Percentiles rank a stretch among this genome's conserved stretches.
Conservation (phyloP, 2,113 vertebrate species). For the Antidorcas marsupialis region DNA sequence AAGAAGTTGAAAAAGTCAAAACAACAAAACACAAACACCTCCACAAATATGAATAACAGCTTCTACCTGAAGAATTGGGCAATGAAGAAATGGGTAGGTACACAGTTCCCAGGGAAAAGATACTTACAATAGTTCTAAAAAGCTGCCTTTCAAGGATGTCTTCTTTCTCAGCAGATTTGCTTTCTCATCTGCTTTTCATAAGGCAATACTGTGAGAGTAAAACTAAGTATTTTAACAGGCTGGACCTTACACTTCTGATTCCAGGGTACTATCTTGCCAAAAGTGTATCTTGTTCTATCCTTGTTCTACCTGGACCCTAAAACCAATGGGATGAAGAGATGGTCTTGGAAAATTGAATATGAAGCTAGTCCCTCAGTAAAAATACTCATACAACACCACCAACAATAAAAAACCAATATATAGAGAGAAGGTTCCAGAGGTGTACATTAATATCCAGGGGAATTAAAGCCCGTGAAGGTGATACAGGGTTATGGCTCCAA, state of each 20-base stretch:
- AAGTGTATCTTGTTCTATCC: neutral
- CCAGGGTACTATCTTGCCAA: neutral
- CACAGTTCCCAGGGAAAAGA: neutral
- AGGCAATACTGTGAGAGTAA: neutral
- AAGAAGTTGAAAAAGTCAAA: neutral
- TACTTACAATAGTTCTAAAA: neutral
- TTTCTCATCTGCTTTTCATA: neutral
- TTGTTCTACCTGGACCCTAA: neutral
- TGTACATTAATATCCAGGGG: neutral
- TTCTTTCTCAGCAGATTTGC: neutral
- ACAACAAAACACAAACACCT: neutral
- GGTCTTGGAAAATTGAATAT: neutral
- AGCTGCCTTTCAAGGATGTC: neutral
- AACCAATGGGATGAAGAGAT: neutral
- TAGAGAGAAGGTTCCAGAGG: neutral
- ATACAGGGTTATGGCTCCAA: neutral
- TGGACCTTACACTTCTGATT: neutral
- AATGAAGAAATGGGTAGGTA: neutral
- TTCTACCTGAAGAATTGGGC: neutral
- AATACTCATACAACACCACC: neutral
- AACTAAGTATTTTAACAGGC: neutral
- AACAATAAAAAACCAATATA: neutral
- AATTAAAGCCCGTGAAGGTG: neutral
- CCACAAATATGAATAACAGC: neutral
- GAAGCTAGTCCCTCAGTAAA: neutral